Evolutionary conservation across 2,797 vertebrate species (phyloP).

Genomic region (Acestrorhynchus altus): DNA sequence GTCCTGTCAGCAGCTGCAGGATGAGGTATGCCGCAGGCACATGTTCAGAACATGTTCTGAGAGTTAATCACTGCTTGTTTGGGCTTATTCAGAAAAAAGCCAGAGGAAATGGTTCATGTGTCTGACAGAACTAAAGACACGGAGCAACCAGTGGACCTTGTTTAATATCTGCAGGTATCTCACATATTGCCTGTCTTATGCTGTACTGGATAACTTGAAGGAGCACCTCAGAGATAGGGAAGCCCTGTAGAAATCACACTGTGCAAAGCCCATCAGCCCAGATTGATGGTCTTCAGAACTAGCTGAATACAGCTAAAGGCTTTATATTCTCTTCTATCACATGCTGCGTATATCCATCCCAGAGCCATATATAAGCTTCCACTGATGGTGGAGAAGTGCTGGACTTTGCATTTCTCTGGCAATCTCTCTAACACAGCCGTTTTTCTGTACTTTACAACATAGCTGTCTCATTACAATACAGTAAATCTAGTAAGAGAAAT

Average conservation of each 20-base stretch:
- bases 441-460: slow-evolving; percentile 42
- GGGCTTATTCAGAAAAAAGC: slow-evolving; percentile 1
- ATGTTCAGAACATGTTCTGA: background rate
- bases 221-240: background rate
- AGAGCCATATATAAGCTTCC: slow-evolving; percentile 22
- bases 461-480: slow-evolving; percentile 31
- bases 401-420: slow-evolving; percentile 32
- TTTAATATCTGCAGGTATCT: background rate
- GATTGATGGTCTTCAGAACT: slow-evolving; percentile 24
- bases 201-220: background rate
- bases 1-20: background rate
- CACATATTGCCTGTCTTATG: background rate
- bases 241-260: slow-evolving; percentile 2
- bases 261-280: slow-evolving; percentile 3
- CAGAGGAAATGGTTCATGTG: background rate
- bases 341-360: slow-evolving; percentile 21
- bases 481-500: slow-evolving; percentile 13
- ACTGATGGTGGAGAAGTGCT: slow-evolving; percentile 23
- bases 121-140: background rate
- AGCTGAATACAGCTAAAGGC: background rate
- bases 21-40: background rate
- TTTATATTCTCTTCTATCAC: slow-evolving; percentile 8
- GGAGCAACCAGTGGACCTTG: background rate
- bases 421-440: slow-evolving; percentile 21
- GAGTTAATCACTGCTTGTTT: slow-evolving; percentile 3